Evolutionary conservation across 1,140 invertebrate genomes (phyloP).

Genomic region (Mylabris phalerata): DNA sequence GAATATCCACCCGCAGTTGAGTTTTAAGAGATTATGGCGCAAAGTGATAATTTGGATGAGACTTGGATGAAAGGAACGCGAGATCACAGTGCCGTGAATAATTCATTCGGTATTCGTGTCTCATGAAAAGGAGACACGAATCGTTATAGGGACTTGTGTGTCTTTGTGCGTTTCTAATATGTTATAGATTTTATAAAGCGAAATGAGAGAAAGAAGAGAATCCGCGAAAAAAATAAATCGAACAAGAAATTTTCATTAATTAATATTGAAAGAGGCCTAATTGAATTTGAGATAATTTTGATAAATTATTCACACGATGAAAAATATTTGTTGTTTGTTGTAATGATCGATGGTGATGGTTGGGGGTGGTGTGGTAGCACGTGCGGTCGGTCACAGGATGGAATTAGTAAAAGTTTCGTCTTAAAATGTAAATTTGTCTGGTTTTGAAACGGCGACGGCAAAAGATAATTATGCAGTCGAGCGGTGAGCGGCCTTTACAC

Average conservation of each 20-base stretch:
- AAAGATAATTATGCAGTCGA: constrained; percentile 36
- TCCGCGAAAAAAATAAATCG: no score
- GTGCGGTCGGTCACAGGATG: constrained; percentile 24
- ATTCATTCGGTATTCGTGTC: constrained; percentile 16
- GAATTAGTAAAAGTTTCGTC: constrained; percentile 30
- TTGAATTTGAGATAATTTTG: no score
- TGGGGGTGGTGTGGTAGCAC: constrained; percentile 10
- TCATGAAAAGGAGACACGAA: no score
- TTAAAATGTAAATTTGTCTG: constrained; percentile 36
- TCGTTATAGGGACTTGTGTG: no score
- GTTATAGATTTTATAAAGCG: no score
- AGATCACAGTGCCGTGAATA: constrained; percentile 24
- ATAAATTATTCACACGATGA: no score
- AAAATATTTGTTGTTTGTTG: no score
- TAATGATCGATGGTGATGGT: no score
- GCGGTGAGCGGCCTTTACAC: constrained; percentile 34
- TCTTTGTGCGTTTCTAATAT: no score
- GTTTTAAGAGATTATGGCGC: constrained; percentile 32
- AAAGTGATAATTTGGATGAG: constrained; percentile 32
- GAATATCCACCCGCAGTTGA: constrained; percentile 22
- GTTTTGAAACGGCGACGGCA: constrained; percentile 23
- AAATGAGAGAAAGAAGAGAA: no score
- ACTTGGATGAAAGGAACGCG: constrained; percentile 25
- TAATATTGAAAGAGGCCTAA: no score
- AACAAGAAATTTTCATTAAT: no score